phyloP scores from a whole-genome alignment of 2,797 vertebrate genomes.

The Poecilia wingei region DNA sequence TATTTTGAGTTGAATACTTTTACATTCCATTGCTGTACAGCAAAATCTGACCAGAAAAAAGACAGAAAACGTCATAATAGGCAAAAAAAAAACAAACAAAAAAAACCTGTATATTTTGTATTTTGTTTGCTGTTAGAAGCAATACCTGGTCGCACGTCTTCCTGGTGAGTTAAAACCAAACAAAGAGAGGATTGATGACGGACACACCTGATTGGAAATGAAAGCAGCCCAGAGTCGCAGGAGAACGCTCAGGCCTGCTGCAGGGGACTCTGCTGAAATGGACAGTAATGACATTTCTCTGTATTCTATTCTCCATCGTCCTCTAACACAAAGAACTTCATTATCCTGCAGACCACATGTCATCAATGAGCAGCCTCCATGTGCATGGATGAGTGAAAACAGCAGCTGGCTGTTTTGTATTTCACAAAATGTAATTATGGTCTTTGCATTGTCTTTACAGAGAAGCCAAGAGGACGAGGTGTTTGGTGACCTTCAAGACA shows the following conservation, averaged over 20 bases:
- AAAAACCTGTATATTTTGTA: no score
- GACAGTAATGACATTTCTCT: neutral
- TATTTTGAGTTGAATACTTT: neutral
- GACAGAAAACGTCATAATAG: no score
- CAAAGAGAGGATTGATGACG: neutral
- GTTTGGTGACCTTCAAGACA: neutral
- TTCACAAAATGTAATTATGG: neutral
- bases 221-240: neutral
- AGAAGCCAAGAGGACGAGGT: neutral
- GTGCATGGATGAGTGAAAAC: neutral
- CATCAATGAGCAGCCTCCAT: neutral
- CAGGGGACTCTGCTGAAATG: neutral
- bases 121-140: neutral
- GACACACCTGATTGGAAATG: neutral
- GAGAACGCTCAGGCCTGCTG: neutral
- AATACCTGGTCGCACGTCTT: neutral
- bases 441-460: neutral
- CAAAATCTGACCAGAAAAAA: no score
- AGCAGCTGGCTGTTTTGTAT: neutral
- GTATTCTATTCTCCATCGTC: neutral
- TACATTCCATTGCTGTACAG: neutral
- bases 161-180: neutral
- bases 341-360: neutral
- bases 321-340: neutral
- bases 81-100: no score